Evolutionary conservation across 1,140 invertebrate genomes (phyloP), one percentile per base, ranked within the genome.

Genomic region (Euwallacea fornicatus): DNA sequence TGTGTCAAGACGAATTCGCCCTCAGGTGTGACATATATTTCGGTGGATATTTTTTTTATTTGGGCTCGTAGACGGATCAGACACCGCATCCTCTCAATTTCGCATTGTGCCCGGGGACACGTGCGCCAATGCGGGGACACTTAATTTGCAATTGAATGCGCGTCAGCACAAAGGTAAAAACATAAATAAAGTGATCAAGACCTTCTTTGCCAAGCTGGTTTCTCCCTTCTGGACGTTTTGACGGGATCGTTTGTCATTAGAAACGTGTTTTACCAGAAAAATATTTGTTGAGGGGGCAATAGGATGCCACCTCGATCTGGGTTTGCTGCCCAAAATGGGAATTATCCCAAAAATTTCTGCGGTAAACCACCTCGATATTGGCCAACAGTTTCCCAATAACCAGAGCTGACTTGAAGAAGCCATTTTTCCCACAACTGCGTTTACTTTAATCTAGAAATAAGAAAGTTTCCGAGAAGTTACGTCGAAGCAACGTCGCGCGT

Each of bases 161-260:
- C 56, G 70, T 68, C 71, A 74, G 69, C 71, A 66, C 69, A 74
- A 67, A 71, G 58, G 73, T 69, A 69, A 66, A 56, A 70, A 69
- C 66, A 72, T 74, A 74, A 74, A 74, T 74, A 74, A 74, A 74
- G 73, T 74, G 73, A 74, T 74, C 73, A 74, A 74, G 72, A 69
- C 63, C 55, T 43, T 44, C 54, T 66, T 67, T 41, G 42, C 42
- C 10, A 66, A 66, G 63, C 70, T 71, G 70, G 70, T 71, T 71
- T 71, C 16, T 7, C 16, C 16, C 41, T 60, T 65, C 64, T 46
- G 72, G 63, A 71, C 61, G 63, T 72, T 74, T 74, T 59, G 69
- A 63, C 54, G 55, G 44, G 42, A 56, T 66, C 64, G 64, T 66
- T 53, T 71, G 70, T 71, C 70, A 64, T 56, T 70, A 15, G 46